A percentile compares a stretch with the other conserved stretches of the same genome.
These are phyloP conservation scores for Ypsolopha scabrella DNA, from an alignment of 2,888 invertebrate genomes.

Conservation along the genomic window DNA sequence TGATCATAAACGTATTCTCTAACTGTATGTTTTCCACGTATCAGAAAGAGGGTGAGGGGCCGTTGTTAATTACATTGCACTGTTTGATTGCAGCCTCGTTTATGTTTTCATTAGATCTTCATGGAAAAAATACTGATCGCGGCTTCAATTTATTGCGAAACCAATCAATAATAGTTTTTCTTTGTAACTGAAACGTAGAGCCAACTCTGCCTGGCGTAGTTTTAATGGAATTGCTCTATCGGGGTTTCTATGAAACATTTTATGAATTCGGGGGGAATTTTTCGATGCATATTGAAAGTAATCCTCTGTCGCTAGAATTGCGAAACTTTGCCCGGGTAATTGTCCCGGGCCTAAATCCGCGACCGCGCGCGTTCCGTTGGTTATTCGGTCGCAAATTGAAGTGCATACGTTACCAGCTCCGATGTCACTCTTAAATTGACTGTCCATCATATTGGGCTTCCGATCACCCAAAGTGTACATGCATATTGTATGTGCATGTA, in stretches of 20 bases:
- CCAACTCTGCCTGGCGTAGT: no score
- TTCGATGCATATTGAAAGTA: no score
- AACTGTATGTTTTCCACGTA: no score
- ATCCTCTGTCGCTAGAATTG: neutral
- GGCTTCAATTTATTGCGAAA: neutral
- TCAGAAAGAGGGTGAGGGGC: neutral
- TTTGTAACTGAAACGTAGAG: no score
- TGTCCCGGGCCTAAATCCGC: neutral
- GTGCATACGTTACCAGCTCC: slow-evolving; percentile 20
- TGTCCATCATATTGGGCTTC: slow-evolving; percentile 38
- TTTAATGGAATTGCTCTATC: no score
- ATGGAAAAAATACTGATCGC: neutral
- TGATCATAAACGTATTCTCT: no score
- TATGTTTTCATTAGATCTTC: neutral
- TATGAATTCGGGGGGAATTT: no score
- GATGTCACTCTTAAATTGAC: slow-evolving; percentile 34
- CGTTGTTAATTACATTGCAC: slow-evolving; percentile 5
- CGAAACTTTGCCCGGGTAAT: neutral
- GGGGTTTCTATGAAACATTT: no score
- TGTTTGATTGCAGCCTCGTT: slow-evolving; percentile 2
- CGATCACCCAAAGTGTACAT: slow-evolving; percentile 15
- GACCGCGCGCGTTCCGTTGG: neutral
- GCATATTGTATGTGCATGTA: no score
- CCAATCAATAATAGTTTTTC: no score
- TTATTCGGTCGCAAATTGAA: slow-evolving; percentile 19